A percentile compares a stretch with the other conserved stretches of the same genome.
Evolutionary conservation across 2,888 invertebrate species (phyloP).

Genomic region (Drosophila tripunctata): DNA sequence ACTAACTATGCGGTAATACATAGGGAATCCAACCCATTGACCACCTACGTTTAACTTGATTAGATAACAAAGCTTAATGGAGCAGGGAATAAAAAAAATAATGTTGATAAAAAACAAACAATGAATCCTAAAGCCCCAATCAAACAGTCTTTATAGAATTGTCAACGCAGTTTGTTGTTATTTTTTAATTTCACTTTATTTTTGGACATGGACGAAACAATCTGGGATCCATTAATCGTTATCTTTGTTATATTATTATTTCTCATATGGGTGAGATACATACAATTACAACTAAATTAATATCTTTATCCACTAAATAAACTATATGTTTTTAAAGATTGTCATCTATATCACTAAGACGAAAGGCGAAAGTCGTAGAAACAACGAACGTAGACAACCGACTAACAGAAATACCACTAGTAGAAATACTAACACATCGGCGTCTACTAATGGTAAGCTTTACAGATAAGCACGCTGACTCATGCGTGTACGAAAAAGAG

Average conservation of each 20-base stretch:
- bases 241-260: not conserved
- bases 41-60: not conserved
- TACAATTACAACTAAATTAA: not conserved
- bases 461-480: not conserved
- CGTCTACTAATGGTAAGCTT: not conserved
- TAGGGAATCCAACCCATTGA: not conserved
- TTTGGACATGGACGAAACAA: not conserved
- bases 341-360: not conserved
- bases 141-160: slow-evolving; percentile 2
- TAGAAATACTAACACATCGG: not conserved
- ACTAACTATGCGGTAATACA: not conserved
- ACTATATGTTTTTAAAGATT: not conserved
- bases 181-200: not conserved
- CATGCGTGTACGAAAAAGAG: not conserved
- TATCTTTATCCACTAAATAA: not conserved
- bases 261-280: not conserved
- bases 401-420: not conserved
- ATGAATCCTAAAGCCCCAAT: not conserved
- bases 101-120: not conserved
- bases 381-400: not conserved
- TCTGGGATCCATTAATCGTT: not conserved
- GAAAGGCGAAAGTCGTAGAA: not conserved
- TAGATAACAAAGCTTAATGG: not conserved
- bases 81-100: not conserved
- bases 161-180: not conserved